Evolutionary conservation across 2,113 vertebrate species (phyloP), one percentile per base, ranked within the genome.

Genomic region (Aldabrachelys gigantea): DNA sequence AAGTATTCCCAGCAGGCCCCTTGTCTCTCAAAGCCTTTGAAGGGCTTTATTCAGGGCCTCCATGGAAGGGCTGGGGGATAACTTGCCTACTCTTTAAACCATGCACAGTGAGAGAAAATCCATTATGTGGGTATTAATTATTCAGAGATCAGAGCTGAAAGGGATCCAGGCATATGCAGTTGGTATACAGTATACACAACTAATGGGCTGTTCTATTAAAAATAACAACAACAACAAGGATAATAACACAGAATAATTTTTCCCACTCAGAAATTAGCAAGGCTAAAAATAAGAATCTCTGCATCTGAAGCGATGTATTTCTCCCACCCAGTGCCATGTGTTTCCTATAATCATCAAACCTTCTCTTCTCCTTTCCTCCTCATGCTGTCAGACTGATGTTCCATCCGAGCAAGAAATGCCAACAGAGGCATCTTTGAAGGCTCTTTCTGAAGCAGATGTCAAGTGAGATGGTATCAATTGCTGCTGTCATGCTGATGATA

Each of bases 361-460:
- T 24, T 57, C 35, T 41, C 38, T 44, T 54, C 29, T 25, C 44
- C 16, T 49, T 59, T 78, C 54, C 50, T 44, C 47, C 10, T 57
- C 65, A 52, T 24, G 29, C n/a, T 49, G 19, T 25, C 5, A 22
- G 27, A 83, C 31, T 1, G 17, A n/a, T 78, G 41, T 59, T 84
- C 50, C 29, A 1, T n/a, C 1, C n/a, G 14, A 22, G 52, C 75
- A 56, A 85, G 80, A 1, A 7, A 3, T 38, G 25, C 52, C 27
- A 6, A 2, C 9, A 38, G 69, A 21, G 14, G 21, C 9, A 1
- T 24, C 8, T 19, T 50, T 83, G 56, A 27, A 54, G 4, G 0
- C 17, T 80, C 35, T 75, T 31, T 38, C 11, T 29, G 6, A 1
- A 80, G 52, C 56, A 69, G 47, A n/a, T 79, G 22, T 16, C 6